These are phyloP conservation scores for Microdon myrmicae DNA, from an alignment of 2,888 invertebrate species.

Conservation along the genomic window DNA sequence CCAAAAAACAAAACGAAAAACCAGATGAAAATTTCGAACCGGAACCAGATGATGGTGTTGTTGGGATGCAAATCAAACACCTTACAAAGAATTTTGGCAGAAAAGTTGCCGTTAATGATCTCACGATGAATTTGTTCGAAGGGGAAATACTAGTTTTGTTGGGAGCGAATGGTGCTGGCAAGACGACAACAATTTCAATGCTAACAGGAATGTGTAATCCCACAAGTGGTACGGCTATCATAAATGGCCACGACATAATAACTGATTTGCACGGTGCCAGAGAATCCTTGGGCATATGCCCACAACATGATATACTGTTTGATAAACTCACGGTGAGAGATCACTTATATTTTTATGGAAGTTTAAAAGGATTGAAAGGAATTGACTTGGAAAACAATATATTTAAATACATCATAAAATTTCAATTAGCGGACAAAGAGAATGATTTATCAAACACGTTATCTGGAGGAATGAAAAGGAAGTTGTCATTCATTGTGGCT, in stretches of 20 bases:
- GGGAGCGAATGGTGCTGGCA: slow-evolving; percentile 86
- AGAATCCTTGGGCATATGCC: slow-evolving; percentile 78
- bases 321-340: slow-evolving; percentile 79
- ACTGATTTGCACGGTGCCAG: slow-evolving; percentile 72
- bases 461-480: slow-evolving; percentile 77
- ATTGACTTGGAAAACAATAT: slow-evolving; percentile 70
- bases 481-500: slow-evolving; percentile 78
- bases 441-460: slow-evolving; percentile 69
- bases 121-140: slow-evolving; percentile 83
- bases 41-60: slow-evolving; percentile 65
- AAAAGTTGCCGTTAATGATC: slow-evolving; percentile 71
- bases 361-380: slow-evolving; percentile 73
- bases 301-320: slow-evolving; percentile 74
- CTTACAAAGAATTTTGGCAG: slow-evolving; percentile 70
- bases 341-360: slow-evolving; percentile 82
- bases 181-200: slow-evolving; percentile 91
- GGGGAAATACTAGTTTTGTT: slow-evolving; percentile 73
- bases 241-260: slow-evolving; percentile 76
- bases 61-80: slow-evolving; percentile 70
- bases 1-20: slow-evolving; percentile 67
- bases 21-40: slow-evolving; percentile 64
- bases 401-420: slow-evolving; percentile 70
- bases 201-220: slow-evolving; percentile 80
- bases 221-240: slow-evolving; percentile 73
- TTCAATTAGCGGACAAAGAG: slow-evolving; percentile 73